Base-by-base conservation (phyloP, 2,888 invertebrate genomes). In the Biston betularia region DNA sequence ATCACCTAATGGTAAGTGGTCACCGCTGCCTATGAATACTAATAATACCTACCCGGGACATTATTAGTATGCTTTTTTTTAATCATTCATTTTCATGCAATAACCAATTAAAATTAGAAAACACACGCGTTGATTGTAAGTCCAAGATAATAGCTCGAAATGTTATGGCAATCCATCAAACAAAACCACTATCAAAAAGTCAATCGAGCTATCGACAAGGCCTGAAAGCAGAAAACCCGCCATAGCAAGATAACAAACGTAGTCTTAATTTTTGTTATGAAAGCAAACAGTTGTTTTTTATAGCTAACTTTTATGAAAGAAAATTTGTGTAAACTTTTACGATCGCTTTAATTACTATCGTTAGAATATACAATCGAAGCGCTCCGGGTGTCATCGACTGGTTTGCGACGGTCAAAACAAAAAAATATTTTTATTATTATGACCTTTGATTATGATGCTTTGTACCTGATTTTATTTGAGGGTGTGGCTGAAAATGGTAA, bases 81-180 rank as follows among this genome's bases (percentile, higher is more conserved):
- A 11, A 5, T 11, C 24, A 38, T 48, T 24, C 10, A 8, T 35
- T n/a, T 34, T n/a, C 9, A 50, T 35, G 50, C n/a, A 34, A 50
- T 50, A 34, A 50, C 34, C 11, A 15, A 24, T 12, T 42, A 42
- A 8, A 42, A 42, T 42, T 42, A 33, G 54, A 54, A 42, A 10
- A 42, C 33, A 14, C 24, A 3, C 24, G 42, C n/a, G 12, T 54
- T 33, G 12, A 42, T 42, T 6, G 11, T 38, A 54, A 54, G 42
- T 24, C 12, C 42, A 44, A 40, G 55, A 49, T 49, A 34, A 53
- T 53, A 48, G 15, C 42, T 42, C 24, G 44, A 56, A 55, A 56
- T 65, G 65, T 65, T 65, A 56, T 65, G 65, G 56, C 56, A 65
- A 56, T 5, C 56, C 44, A 55, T 65, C 65, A 55, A 65, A 65